phyloP scores from a whole-genome alignment of 2,888 invertebrate genomes.

The Athetis lepigone region DNA sequence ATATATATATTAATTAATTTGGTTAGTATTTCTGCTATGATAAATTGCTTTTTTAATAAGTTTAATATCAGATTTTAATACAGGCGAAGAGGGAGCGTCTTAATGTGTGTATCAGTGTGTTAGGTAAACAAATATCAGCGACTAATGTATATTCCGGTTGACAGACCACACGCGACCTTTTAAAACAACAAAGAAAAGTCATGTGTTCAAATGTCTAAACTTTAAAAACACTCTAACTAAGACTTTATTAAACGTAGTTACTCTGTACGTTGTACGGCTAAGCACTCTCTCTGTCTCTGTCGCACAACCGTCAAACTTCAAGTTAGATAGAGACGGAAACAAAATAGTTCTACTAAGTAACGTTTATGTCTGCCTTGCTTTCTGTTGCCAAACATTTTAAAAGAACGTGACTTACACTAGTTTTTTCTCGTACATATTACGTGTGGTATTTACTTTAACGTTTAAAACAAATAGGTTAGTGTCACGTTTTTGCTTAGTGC shows the following conservation, averaged over 20 bases:
- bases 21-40: too few species aligned
- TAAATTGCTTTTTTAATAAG: too few species aligned
- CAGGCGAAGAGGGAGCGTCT: neutral
- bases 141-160: conserved; percentile 8
- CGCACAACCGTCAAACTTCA: neutral
- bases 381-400: conserved; percentile 34
- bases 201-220: conserved; percentile 12
- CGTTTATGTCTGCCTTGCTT: neutral
- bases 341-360: neutral
- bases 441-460: conserved; percentile 19
- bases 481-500: conserved; percentile 7
- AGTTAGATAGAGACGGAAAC: neutral
- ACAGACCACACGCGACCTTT: neutral
- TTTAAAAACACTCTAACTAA: conserved; percentile 13
- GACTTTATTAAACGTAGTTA: too few species aligned
- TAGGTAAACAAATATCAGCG: conserved; percentile 3
- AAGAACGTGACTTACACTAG: conserved; percentile 13
- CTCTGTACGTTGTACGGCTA: too few species aligned
- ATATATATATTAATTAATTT: too few species aligned
- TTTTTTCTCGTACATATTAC: conserved; percentile 16
- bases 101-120: neutral
- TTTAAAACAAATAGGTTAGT: conserved; percentile 47
- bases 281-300: neutral
- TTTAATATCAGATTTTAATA: too few species aligned
- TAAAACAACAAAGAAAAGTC: neutral